Base-by-base conservation (phyloP, 2,113 vertebrate genomes). In the Rostratula benghalensis region DNA sequence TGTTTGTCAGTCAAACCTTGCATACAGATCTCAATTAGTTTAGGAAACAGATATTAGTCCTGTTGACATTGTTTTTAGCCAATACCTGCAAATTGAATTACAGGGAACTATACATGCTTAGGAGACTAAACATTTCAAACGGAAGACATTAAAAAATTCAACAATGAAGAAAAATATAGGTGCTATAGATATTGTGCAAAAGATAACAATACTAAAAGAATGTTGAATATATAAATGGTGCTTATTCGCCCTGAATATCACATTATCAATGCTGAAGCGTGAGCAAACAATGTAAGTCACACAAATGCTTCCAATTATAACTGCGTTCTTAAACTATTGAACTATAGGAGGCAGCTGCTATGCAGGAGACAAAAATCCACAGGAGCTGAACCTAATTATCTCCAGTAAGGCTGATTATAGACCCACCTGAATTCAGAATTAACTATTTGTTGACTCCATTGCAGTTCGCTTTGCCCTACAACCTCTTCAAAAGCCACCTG, bases 321-420 rank as follows among this genome's bases (percentile, higher is more conserved):
- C 11, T 77, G 56, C 33, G 70, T 89, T 79, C 89, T 50, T 77
- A 61, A 96, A 77, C 23, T 74, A 13, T 0, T 46, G 69, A 83
- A 48, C 83, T 84, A 39, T 4, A 74, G 71, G 37, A 86, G 91
- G 45, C 86, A 94, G 95, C 85, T 90, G 82, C 80, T 76, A 53
- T 56, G 87, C 82, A 85, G 65, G 53, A 95, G 89, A 87, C 60
- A 78, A 11, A 37, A 81, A 83, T 39, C 82, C 84, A 90, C 27
- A 25, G 92, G 92, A 91, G 82, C 70, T 18, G 56, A 89, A 60
- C 39, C 25, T 94, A 81, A 85, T 94, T 91, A 83, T 71, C 92
- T 91, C 35, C 69, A 80, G 27, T 1, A 23, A 16, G 81, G n/a
- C 81, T 82, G 69, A 93, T 41, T 37, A 25, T 9, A 46, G 74